Evolutionary conservation across 2,888 invertebrate species (phyloP).

Genomic region (Drosophila neotestacea): DNA sequence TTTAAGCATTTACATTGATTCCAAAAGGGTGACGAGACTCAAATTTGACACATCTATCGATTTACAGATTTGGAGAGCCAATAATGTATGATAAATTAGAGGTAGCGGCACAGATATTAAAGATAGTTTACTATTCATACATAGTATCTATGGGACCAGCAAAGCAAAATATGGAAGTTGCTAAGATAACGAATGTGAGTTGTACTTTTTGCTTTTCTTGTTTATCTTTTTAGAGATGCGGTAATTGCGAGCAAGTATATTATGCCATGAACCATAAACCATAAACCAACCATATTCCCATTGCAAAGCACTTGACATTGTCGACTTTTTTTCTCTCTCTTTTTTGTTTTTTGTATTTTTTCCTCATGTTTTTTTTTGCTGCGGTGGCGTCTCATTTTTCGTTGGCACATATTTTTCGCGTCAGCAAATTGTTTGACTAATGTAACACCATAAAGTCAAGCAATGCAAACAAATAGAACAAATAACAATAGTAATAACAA

Average conservation of each 20-base stretch:
- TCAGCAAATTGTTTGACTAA: constrained; percentile 57
- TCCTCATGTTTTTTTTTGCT: constrained; percentile 10
- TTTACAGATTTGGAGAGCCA: neutral
- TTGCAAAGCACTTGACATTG: constrained; percentile 55
- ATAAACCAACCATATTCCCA: constrained; percentile 7
- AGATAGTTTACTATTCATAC: neutral
- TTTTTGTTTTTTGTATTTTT: constrained; percentile 1
- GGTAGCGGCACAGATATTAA: neutral
- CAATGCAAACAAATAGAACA: constrained; percentile 41
- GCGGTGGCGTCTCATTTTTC: constrained; percentile 30
- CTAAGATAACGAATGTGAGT: constrained; percentile 16
- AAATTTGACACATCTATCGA: neutral
- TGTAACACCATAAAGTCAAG: constrained; percentile 44
- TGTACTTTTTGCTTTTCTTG: constrained; percentile 2
- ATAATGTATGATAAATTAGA: neutral
- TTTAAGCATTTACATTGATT: neutral
- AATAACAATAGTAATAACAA: constrained; percentile 22
- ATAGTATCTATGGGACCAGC: neutral
- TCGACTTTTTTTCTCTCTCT: constrained; percentile 14
- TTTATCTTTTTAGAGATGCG: constrained; percentile 18
- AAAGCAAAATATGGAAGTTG: constrained; percentile 3
- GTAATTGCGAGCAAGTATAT: constrained; percentile 21
- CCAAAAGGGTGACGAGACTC: neutral
- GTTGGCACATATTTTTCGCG: constrained; percentile 29
- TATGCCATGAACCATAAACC: constrained; percentile 20